Evolutionary conservation across 2,888 invertebrate genomes (phyloP), one percentile per base, ranked within the genome.

Genomic region (Dolichomitus sp.): DNA sequence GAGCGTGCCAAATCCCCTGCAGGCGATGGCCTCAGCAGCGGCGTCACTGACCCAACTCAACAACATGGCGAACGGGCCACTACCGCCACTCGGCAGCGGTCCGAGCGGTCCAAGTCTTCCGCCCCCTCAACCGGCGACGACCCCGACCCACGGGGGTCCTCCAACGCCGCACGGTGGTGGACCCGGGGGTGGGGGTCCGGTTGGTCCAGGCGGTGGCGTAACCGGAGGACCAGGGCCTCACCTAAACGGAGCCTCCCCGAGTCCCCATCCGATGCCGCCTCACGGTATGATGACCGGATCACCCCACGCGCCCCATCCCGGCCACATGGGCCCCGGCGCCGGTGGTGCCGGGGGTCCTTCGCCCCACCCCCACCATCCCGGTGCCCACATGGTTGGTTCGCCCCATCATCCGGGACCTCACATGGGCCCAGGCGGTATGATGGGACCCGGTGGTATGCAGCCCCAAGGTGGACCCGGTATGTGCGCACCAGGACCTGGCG

Each of bases 61-160:
- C 89, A 93, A 93, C 85, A 93, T 93, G 93, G 93, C 93, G 72
- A 93, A 93, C 84, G 93, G 93, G 72, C 93, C 93, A 54, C 84
- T 93, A 88, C 93, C 93, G 77, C 93, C 93, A 19, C 88, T 93
- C 30, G 91, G 90, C 75, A 87, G 89, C 48, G 92, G 92, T 40
- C 92, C 93, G 4, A 87, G 88, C 40, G 92, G 92, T 4, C 90
- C 92, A 52, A 91, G 86, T 69, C 84, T 93, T 45, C 93, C 93
- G 82, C 92, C 93, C 3, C 93, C 93, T 3, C 93, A 93, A 80
- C 93, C 93, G 30, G 90, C 93, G 3, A 93, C 93, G 17, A 93
- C 93, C 65, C 93, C 93, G 75, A 93, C 93, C 1, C 93, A 93
- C 87, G 92, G 91, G 11, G 93, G 93, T 4, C 93, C 92, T 4